Percentiles rank a stretch among this genome's conserved stretches.
phyloP scores from a whole-genome alignment of 1,140 invertebrate genomes.

The Coptotermes formosanus region DNA sequence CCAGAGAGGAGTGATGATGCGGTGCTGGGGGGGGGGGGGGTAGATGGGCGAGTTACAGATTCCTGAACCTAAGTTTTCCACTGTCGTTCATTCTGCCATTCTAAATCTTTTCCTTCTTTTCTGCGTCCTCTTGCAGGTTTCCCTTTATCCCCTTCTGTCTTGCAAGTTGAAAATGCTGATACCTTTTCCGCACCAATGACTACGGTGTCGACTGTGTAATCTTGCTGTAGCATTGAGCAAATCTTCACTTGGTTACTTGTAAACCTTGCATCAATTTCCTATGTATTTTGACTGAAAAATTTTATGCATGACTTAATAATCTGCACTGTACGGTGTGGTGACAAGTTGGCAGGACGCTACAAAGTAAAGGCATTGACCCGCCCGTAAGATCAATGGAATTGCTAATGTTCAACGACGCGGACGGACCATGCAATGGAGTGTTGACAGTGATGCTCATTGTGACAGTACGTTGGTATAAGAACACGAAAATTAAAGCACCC shows the following conservation, averaged over 20 bases:
- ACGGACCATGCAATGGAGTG: no score
- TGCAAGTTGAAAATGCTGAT: not conserved
- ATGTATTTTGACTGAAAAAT: no score
- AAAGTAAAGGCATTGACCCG: no score
- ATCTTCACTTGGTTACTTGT: constrained; percentile 11
- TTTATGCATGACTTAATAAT: no score
- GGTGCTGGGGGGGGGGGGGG: not conserved
- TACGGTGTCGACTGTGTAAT: not conserved
- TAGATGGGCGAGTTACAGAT: not conserved
- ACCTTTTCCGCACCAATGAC: not conserved
- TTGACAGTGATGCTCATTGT: no score
- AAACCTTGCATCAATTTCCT: not conserved
- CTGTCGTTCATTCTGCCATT: not conserved
- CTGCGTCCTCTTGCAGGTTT: not conserved
- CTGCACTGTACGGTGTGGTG: no score
- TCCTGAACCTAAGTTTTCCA: not conserved
- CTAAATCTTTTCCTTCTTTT: not conserved
- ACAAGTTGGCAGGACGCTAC: no score
- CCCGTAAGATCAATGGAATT: no score
- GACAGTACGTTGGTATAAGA: no score
- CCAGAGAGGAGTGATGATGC: not conserved
- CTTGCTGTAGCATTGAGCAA: not conserved
- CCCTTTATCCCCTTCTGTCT: not conserved
- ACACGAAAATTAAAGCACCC: no score
- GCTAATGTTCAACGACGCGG: no score